Conservation (phyloP, 1,140 invertebrate genomes). For the Apis florea region DNA sequence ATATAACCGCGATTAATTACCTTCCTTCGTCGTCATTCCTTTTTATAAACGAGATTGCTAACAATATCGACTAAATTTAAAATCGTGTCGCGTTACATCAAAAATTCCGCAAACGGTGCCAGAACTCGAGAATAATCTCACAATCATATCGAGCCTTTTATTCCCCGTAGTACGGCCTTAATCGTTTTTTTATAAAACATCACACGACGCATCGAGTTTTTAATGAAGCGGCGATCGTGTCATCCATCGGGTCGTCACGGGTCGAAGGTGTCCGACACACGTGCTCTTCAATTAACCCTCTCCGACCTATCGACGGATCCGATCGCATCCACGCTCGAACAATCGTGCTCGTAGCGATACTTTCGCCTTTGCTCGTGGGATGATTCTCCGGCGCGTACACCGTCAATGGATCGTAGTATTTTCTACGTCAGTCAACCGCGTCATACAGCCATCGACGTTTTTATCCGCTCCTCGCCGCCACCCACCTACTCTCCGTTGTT, state of each 20-base stretch:
- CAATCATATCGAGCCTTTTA: too few species aligned
- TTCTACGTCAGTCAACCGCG: not conserved
- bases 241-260: conserved; percentile 58
- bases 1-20: not conserved
- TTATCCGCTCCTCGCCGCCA: not conserved
- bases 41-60: not conserved
- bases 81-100: not conserved
- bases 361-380: conserved; percentile 62
- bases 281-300: conserved; percentile 74
- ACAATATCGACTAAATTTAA: too few species aligned
- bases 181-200: not conserved
- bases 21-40: not conserved
- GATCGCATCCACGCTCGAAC: conserved; percentile 65
- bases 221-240: conserved; percentile 59
- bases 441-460: conserved; percentile 1
- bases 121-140: too few species aligned
- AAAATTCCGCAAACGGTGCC: not conserved
- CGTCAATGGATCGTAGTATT: conserved; percentile 22
- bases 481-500: not conserved
- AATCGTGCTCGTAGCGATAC: conserved; percentile 60
- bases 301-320: conserved; percentile 65
- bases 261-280: conserved; percentile 69
- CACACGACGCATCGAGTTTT: not conserved
- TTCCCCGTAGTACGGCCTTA: not conserved
- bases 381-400: conserved; percentile 59